A percentile compares a stretch with the other conserved stretches of the same genome.
Conservation (phyloP, 2,113 vertebrate genomes). For the Uropsilus gracilis region DNA sequence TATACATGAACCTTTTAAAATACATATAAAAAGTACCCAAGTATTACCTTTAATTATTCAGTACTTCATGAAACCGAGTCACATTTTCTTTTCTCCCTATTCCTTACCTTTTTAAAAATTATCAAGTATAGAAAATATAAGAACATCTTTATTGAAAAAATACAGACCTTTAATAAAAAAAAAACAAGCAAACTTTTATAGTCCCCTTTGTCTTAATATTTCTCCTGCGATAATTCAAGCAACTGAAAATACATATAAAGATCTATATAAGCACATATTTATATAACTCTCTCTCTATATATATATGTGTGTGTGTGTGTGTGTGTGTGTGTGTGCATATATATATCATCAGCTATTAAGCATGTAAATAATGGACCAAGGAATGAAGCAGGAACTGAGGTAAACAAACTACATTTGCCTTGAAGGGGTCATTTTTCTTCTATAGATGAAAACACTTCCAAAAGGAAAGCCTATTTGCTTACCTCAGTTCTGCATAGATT, state of each 20-base stretch:
- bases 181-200: not conserved
- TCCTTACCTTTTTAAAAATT: slow-evolving; percentile 35
- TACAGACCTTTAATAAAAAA: not conserved
- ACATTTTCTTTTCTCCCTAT: not conserved
- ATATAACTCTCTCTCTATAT: too few relatives aligned
- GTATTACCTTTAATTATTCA: slow-evolving; percentile 33
- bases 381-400: not conserved
- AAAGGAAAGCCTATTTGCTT: not conserved
- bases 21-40: slow-evolving; percentile 13
- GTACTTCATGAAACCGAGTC: too few relatives aligned
- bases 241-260: too few relatives aligned
- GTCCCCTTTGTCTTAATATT: not conserved
- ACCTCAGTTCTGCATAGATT: not conserved
- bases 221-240: not conserved
- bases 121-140: not conserved
- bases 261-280: too few relatives aligned
- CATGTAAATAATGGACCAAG: not conserved
- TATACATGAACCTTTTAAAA: slow-evolving; percentile 48
- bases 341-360: not conserved
- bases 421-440: slow-evolving; percentile 25
- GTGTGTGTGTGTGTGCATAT: too few relatives aligned
- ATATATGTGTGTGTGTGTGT: too few relatives aligned
- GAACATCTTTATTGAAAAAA: slow-evolving; percentile 25
- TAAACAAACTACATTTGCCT: slow-evolving; percentile 18
- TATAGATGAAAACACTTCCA: not conserved